phyloP scores from a whole-genome alignment of 2,888 invertebrate species.

The Mythimna vitellina region DNA sequence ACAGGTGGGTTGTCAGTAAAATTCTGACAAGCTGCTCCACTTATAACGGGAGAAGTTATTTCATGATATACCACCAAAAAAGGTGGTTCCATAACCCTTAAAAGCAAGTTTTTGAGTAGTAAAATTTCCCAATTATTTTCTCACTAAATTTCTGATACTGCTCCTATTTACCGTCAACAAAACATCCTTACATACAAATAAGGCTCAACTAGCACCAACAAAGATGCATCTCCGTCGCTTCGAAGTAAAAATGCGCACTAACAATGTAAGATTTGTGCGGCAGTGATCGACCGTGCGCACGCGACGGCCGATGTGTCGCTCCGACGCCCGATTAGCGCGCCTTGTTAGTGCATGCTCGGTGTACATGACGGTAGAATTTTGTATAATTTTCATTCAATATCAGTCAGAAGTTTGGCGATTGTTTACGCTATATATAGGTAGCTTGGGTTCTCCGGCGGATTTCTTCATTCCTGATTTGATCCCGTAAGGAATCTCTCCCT shows the following conservation, averaged over 20 bases:
- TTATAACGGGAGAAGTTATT: too few species aligned
- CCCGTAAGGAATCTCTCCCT: too few species aligned
- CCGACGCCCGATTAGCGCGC: conserved; percentile 64
- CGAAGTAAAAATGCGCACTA: conserved; percentile 58
- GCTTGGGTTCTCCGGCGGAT: too few species aligned
- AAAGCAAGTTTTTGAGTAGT: too few species aligned
- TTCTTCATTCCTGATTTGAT: too few species aligned
- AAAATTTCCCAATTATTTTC: background rate
- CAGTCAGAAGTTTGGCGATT: too few species aligned
- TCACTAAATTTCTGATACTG: background rate
- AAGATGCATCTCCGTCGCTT: conserved; percentile 55
- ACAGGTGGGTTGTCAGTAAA: too few species aligned
- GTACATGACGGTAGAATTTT: conserved; percentile 53
- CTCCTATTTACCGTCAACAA: background rate
- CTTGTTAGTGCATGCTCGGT: conserved; percentile 54
- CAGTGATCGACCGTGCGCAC: conserved; percentile 68
- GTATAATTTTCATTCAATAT: conserved; percentile 19
- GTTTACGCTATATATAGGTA: too few species aligned
- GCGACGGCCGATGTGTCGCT: conserved; percentile 66
- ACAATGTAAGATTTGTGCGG: conserved; percentile 66
- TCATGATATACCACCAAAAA: too few species aligned
- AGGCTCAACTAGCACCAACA: conserved; percentile 10
- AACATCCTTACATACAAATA: conserved; percentile 7
- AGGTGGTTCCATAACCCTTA: too few species aligned
- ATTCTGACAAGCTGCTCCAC: too few species aligned